phyloP scores from a whole-genome alignment of 2,888 invertebrate genomes.

The Acleris literana region DNA sequence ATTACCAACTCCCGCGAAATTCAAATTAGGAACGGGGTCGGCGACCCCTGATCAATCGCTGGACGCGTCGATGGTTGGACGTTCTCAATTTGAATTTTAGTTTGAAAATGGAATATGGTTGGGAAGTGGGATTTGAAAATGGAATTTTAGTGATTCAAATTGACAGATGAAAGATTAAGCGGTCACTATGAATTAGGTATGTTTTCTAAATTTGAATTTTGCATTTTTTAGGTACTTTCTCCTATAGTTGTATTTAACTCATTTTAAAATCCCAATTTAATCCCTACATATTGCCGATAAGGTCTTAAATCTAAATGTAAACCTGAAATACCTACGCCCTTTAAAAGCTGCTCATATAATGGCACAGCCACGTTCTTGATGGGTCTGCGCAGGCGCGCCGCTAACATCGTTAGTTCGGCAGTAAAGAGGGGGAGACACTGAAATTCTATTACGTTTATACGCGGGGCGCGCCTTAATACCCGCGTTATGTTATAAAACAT shows the following conservation, averaged over 20 bases:
- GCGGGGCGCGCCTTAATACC: conserved; percentile 36
- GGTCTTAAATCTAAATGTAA: neutral
- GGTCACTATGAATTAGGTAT: neutral
- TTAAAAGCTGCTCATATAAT: conserved; percentile 24
- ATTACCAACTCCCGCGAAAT: conserved; percentile 81
- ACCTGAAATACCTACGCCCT: conserved; percentile 2
- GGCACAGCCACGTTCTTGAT: conserved; percentile 26
- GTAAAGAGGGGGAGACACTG: conserved; percentile 38
- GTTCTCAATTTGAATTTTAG: conserved; percentile 4
- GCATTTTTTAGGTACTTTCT: no score
- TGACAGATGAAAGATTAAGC: neutral
- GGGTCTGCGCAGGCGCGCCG: conserved; percentile 35
- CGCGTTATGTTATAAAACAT: conserved; percentile 36
- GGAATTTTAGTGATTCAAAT: neutral
- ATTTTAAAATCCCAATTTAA: neutral
- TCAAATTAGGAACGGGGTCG: conserved; percentile 81
- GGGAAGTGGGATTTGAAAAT: neutral
- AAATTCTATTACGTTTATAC: conserved; percentile 40
- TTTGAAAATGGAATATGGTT: neutral
- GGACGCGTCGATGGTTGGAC: conserved; percentile 52
- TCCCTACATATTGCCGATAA: neutral
- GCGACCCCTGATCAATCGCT: conserved; percentile 78
- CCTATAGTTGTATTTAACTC: no score
- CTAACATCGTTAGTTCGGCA: conserved; percentile 39
- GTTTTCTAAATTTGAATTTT: no score